These are phyloP conservation scores for Nephotettix cincticeps DNA, from an alignment of 1,140 invertebrate species.

Conservation along the genomic window DNA sequence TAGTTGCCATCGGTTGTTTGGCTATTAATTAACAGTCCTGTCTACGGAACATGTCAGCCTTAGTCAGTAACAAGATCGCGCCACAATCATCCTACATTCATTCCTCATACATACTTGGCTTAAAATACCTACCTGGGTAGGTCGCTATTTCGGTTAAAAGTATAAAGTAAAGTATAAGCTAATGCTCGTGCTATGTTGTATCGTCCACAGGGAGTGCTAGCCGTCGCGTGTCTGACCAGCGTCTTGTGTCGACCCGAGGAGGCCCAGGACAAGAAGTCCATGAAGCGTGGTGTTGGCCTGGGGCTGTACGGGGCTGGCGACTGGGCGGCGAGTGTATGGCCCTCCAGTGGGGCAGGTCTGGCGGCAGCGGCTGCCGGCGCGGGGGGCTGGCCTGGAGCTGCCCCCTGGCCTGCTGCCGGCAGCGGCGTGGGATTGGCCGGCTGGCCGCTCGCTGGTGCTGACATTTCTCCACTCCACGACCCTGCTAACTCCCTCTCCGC, in stretches of 20 bases:
- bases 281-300: constrained; percentile 25
- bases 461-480: not conserved
- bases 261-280: constrained; percentile 14
- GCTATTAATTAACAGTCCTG: too few relatives aligned
- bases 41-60: too few relatives aligned
- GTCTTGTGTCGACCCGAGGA: not conserved
- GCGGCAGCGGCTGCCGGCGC: not conserved
- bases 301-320: constrained; percentile 16
- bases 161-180: too few relatives aligned
- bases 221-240: too few relatives aligned
- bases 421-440: constrained; percentile 20
- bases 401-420: constrained; percentile 18
- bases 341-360: not conserved
- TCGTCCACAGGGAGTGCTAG: too few relatives aligned
- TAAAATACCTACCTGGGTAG: too few relatives aligned
- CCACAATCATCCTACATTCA: too few relatives aligned
- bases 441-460: constrained; percentile 28
- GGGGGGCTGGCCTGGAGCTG: not conserved
- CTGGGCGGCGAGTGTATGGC: constrained; percentile 2
- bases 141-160: too few relatives aligned
- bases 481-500: constrained; percentile 22
- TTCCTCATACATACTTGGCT: too few relatives aligned
- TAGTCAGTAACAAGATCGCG: too few relatives aligned
- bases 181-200: too few relatives aligned
- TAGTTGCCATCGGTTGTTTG: too few relatives aligned